Evolutionary conservation across 1,140 invertebrate species (phyloP), one percentile per base, ranked within the genome.

Genomic region (Leptopilina clavipes): DNA sequence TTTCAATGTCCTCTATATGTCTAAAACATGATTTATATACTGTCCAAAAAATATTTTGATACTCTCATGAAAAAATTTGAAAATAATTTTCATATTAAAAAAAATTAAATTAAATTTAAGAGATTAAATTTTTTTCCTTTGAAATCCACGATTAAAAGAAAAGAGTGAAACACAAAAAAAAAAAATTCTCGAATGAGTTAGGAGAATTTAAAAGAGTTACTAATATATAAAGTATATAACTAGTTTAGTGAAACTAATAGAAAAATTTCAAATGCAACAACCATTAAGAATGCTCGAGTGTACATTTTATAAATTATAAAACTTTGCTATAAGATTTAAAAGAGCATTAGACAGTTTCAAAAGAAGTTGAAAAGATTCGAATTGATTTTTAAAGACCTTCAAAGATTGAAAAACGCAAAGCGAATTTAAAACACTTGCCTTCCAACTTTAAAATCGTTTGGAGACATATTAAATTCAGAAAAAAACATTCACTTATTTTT

Each of bases 341-440:
- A 52, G 48, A 12, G 48, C 48, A 52, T 52, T 52, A 52, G 48
- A 52, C 48, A 52, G 48, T 52, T 52, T 52, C 48, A 12, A n/a
- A n/a, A n/a, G 14, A 52, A 52, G 14, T 52, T 52, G n/a, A 12
- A 40, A 31, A 52, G 48, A 52, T 52, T 52, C 48, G 48, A 52
- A 52, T 52, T 52, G 48, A 52, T 52, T 52, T 52, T 52, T 52
- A 52, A 52, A 52, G 48, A 52, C 48, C 48, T 52, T 17, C 48
- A 52, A 52, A 52, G 48, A 52, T 52, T 52, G 48, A 52, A 52
- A 52, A 52, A 52, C 48, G 48, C 48, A 52, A 52, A 52, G 48
- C 48, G 48, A 52, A 52, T 52, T 52, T 52, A 52, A 52, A 52
- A 52, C n/a, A 52, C 48, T 52, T 52, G 37, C 37, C n/a, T 12